Conservation (phyloP, 2,797 vertebrate genomes). For the Emys orbicularis region DNA sequence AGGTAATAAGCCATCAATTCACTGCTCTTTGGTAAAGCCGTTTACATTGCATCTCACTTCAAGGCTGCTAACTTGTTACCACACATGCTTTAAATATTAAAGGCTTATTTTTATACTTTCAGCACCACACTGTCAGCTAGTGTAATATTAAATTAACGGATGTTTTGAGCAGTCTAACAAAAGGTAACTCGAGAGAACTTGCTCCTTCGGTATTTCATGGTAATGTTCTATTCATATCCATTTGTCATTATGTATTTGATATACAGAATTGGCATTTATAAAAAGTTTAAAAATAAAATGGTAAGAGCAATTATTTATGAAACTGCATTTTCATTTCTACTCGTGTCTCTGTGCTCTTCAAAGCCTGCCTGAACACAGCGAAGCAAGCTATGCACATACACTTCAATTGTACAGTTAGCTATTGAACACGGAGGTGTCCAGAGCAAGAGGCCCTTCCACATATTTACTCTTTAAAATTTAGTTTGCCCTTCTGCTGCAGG, state of each 20-base stretch:
- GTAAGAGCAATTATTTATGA: not conserved
- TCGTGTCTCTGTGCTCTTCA: not conserved
- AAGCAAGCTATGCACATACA: accelerated
- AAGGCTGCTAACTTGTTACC: constrained; percentile 17
- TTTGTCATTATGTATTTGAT: not conserved
- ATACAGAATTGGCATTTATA: constrained; percentile 18
- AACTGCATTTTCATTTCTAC: not conserved
- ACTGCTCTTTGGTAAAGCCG: not conserved
- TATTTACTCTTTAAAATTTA: not conserved
- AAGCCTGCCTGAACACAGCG: not conserved
- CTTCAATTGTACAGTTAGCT: not conserved
- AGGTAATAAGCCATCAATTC: not conserved
- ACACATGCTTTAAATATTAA: constrained; percentile 11
- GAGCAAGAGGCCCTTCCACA: not conserved
- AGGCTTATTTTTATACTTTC: constrained; percentile 70
- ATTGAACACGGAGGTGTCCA: accelerated
- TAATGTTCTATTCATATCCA: not conserved
- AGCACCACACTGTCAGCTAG: not conserved
- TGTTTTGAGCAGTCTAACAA: not conserved
- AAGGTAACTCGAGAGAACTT: not conserved
- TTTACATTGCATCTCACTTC: not conserved
- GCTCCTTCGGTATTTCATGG: not conserved
- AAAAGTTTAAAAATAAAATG: constrained; percentile 61
- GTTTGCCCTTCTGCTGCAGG: not conserved
- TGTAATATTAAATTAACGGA: not conserved